phyloP scores from a whole-genome alignment of 2,113 vertebrate species.

The Cricetomys ansorgei region DNA sequence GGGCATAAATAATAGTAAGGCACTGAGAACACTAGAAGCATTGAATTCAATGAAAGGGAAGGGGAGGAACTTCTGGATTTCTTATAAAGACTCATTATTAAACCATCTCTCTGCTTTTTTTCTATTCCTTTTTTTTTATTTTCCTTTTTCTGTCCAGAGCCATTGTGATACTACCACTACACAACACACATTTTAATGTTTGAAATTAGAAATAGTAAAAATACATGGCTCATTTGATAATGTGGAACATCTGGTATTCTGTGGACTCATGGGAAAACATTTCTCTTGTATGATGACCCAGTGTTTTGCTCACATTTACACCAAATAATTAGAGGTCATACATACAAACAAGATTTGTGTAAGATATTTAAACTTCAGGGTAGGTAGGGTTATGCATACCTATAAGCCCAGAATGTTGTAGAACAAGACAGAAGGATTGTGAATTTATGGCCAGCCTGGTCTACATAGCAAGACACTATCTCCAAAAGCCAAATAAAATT shows the following conservation, averaged over 20 bases:
- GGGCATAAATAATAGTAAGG: background rate
- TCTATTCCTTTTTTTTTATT: background rate
- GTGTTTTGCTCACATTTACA: background rate
- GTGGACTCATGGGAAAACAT: background rate
- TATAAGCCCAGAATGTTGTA: background rate
- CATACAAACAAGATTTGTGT: background rate
- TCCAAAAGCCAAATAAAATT: background rate
- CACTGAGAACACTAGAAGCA: background rate
- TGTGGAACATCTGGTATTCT: background rate
- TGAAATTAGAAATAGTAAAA: conserved; percentile 26
- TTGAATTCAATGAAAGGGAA: background rate
- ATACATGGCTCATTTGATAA: background rate
- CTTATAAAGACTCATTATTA: background rate
- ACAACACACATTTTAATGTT: background rate
- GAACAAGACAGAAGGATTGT: background rate
- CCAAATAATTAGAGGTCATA: background rate
- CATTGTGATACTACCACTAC: background rate
- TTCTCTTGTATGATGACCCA: background rate
- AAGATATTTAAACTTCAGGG: background rate
- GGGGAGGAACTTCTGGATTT: background rate
- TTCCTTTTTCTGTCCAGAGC: background rate
- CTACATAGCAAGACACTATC: background rate
- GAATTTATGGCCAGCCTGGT: background rate
- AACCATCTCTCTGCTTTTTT: background rate
- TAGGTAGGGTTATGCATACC: background rate